Base-by-base conservation (phyloP, 2,888 invertebrate genomes). In the Fabriciana adippe region DNA sequence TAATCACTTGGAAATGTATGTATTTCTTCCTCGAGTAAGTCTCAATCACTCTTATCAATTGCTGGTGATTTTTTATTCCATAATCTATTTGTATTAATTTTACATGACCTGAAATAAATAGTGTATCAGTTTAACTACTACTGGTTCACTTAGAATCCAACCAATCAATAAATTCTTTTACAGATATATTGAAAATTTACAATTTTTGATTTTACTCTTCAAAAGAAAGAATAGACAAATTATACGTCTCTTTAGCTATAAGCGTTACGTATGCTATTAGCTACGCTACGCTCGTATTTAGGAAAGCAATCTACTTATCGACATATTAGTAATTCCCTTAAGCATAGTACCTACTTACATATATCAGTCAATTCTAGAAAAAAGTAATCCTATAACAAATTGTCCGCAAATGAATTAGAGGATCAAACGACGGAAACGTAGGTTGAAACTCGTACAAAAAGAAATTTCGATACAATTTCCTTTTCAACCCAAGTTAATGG, bases 401-500 rank as follows among this genome's bases (percentile, higher is more conserved):
- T 45, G 55, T 64, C 64, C 50, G 48, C 55, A 64, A 68, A 64
- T 68, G 54, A 64, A 60, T 54, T 54, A 64, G 21, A 60, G 54
- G 64, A 64, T 64, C 54, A 67, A 64, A 67, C 18, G 54, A 48
- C 35, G 45, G 35, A n/a, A 67, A 64, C 53, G 45, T 14, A 41
- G 35, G 47, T 67, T 48, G 57, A 63, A 59, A 59, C n/a, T n/a
- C n/a, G 48, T 16, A 59, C n/a, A 64, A 64, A 41, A 55, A 66
- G 65, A 55, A 57, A 55, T 65, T 53, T 60, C 55, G 55, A 64
- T 60, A 67, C 69, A 64, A 60, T 63, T 57, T 51, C 57, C 64
- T 53, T 57, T 64, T 66, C 21, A 62, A 57, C 54, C 41, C 14
- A 65, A 63, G 54, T 50, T 56, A 64, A 67, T 64, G 60, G 53